phyloP scores from a whole-genome alignment of 2,888 invertebrate species.

The Drosophila diplacantha region DNA sequence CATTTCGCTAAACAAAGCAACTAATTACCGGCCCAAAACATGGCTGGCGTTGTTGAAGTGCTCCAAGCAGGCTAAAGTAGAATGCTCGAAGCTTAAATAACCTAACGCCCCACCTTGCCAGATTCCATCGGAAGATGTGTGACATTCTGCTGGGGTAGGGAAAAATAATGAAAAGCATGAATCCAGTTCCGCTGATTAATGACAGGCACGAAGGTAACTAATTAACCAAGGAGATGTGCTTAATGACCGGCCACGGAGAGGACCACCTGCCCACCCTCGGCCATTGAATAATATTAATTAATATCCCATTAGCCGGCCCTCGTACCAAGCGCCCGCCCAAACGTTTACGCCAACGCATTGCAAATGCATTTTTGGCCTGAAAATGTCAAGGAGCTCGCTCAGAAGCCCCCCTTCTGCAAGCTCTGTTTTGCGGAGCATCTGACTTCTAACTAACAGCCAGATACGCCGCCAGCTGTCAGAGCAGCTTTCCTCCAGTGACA shows the following conservation, averaged over 20 bases:
- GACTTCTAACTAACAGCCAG: slow-evolving; percentile 16
- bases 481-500: slow-evolving; percentile 18
- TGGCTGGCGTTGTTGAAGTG: background rate
- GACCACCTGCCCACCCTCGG: background rate
- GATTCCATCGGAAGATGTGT: background rate
- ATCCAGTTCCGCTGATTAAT: slow-evolving; percentile 23
- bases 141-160: background rate
- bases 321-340: background rate
- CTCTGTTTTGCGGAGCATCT: background rate
- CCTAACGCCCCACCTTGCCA: background rate
- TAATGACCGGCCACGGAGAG: slow-evolving; percentile 14
- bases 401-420: background rate
- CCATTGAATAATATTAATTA: slow-evolving; percentile 26
- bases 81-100: background rate
- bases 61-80: background rate
- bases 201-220: slow-evolving; percentile 20
- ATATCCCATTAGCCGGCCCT: slow-evolving; percentile 23
- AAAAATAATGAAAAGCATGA: slow-evolving; percentile 6
- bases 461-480: slow-evolving; percentile 23
- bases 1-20: slow-evolving; percentile 25
- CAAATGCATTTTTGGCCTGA: slow-evolving; percentile 17
- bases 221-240: slow-evolving; percentile 18
- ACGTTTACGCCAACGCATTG: slow-evolving; percentile 7
- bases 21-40: slow-evolving; percentile 26
- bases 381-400: slow-evolving; percentile 23